phyloP scores from a whole-genome alignment of 2,797 vertebrate genomes.

The Tauraco hartlaubi region DNA sequence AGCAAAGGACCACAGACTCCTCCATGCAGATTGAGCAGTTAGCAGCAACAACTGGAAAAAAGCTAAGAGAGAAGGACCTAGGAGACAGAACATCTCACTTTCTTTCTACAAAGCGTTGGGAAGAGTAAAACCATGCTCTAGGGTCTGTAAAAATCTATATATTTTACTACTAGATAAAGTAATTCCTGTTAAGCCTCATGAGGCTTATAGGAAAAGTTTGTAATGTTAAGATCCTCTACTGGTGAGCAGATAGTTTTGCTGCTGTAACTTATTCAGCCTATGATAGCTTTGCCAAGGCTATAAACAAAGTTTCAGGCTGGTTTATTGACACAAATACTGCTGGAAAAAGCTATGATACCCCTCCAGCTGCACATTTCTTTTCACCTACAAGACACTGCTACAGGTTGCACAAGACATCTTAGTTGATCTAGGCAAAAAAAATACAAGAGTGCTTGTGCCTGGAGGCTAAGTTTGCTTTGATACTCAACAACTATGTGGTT shows the following conservation, averaged over 20 bases:
- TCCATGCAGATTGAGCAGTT: not conserved
- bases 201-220: not conserved
- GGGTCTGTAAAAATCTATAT: not conserved
- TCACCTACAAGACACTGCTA: not conserved
- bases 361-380: not conserved
- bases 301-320: not conserved
- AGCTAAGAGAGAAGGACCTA: not conserved
- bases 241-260: not conserved
- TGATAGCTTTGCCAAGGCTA: not conserved
- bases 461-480: not conserved
- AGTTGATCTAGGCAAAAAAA: not conserved
- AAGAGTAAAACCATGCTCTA: not conserved
- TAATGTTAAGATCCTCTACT: not conserved
- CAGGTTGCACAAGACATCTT: not conserved
- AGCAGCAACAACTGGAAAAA: not conserved
- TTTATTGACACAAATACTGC: not conserved
- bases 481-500: not conserved
- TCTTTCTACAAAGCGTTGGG: not conserved
- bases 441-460: not conserved
- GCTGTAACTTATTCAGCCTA: not conserved
- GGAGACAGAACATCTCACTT: not conserved
- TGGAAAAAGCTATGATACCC: not conserved
- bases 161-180: not conserved
- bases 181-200: not conserved
- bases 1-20: not conserved